Percentiles rank a stretch among this genome's conserved stretches.
Evolutionary conservation across 2,113 vertebrate genomes (phyloP).

Genomic region (Sebastes schlegelii): DNA sequence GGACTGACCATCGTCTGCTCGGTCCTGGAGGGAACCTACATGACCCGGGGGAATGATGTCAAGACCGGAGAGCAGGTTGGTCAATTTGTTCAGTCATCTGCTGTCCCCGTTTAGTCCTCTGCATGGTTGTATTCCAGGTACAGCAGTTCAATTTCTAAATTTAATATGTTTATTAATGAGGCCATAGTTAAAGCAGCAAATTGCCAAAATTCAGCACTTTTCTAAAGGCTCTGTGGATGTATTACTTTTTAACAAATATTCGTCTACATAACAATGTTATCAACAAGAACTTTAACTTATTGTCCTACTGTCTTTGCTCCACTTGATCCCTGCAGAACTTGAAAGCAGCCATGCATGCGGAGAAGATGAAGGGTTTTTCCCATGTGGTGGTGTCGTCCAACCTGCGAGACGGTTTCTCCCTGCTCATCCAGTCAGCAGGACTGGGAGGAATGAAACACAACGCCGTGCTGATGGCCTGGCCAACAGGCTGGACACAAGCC

Average conservation of each 20-base stretch:
- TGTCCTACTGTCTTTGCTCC: no score
- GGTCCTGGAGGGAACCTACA: constrained; percentile 92
- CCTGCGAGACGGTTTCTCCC: constrained; percentile 92
- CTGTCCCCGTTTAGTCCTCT: not conserved
- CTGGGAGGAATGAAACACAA: constrained; percentile 90
- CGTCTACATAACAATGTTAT: constrained; percentile 27
- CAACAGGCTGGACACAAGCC: constrained; percentile 86
- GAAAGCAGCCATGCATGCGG: constrained; percentile 88
- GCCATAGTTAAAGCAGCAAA: no score
- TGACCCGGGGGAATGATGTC: constrained; percentile 86
- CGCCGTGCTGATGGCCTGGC: constrained; percentile 94
- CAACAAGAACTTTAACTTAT: constrained; percentile 82
- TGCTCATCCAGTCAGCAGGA: constrained; percentile 95
- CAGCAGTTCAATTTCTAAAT: not conserved
- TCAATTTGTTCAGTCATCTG: not conserved
- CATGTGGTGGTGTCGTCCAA: constrained; percentile 93
- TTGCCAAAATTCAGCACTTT: no score
- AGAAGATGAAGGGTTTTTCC: constrained; percentile 95
- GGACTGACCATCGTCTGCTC: constrained; percentile 95
- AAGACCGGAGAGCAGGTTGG: constrained; percentile 90
- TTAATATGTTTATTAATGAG: no score
- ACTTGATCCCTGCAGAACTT: constrained; percentile 83
- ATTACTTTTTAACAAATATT: no score
- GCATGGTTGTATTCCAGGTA: not conserved
- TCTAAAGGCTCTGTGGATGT: no score